Base-by-base conservation (phyloP, 2,113 vertebrate genomes). In the Campylomormyrus numenius region DNA sequence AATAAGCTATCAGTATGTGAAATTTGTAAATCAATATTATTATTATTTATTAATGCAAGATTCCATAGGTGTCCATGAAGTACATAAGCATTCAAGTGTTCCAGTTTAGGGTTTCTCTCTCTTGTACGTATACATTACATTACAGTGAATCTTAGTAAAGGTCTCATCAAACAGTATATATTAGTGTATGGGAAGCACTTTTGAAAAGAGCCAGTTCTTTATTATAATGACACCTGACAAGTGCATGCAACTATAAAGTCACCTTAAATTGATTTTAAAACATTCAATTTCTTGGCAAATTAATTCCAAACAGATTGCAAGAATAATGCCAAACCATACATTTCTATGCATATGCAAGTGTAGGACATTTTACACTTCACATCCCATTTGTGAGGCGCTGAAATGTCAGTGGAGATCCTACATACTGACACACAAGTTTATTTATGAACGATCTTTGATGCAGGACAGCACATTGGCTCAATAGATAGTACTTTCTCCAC, bases 211-310 rank as follows among this genome's bases (percentile, higher is more conserved):
- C 31, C 70, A 77, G 31, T 77, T 42, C 74, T 80, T 19, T 80
- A 42, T 80, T 80, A 35, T 42, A 80, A 80, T 80, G 35, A 80
- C 35, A 80, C 56, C 27, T 31, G 88, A 83, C 88, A 89, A 89
- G 70, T 80, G 46, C 46, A 89, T 10, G 13, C 13, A 89, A 80
- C 27, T 89, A 80, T 84, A 89, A 83, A 84, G 50, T 84, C 89
- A 53, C 46, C 31, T 85, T 45, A 89, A 89, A 89, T 31, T 31
- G 62, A 70, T 70, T 70, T 70, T 70, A 31, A 31, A 46, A 74
- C 88, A 80, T 89, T 89, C 70, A 89, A 53, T 53, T 89, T 89
- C 48, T 89, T 53, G 50, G 89, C 89, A 50, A 89, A 89, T 89
- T 89, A 89, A 84, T 89, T 83, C 89, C 35, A 84, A 49, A 83